Conservation (phyloP, 2,797 vertebrate species). For the Spondyliosoma cantharus region DNA sequence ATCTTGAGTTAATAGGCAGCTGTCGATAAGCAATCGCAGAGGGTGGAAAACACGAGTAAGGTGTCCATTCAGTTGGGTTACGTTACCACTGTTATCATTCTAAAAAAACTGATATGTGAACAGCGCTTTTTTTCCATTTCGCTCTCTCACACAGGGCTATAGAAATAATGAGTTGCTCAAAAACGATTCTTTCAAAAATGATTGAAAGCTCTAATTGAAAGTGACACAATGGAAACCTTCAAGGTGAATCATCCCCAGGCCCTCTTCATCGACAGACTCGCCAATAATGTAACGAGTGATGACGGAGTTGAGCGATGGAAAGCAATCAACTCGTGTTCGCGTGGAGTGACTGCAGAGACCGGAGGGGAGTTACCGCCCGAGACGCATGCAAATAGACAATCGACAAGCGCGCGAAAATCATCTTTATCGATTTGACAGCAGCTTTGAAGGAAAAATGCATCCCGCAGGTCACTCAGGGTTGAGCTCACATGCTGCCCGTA, state of each 20-base stretch:
- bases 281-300: slow-evolving; percentile 5
- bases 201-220: slow-evolving; percentile 3
- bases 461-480: too few relatives aligned
- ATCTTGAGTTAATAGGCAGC: slow-evolving; percentile 5
- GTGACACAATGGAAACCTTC: not conserved
- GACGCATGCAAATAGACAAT: too few relatives aligned
- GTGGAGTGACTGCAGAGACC: too few relatives aligned
- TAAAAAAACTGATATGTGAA: not conserved
- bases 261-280: not conserved
- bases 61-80: too few relatives aligned
- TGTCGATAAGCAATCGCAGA: slow-evolving; percentile 3
- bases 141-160: not conserved
- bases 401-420: too few relatives aligned
- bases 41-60: not conserved
- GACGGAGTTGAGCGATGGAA: not conserved
- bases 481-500: too few relatives aligned
- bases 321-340: too few relatives aligned
- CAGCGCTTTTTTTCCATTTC: not conserved
- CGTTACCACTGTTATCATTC: not conserved
- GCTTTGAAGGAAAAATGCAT: too few relatives aligned
- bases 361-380: too few relatives aligned
- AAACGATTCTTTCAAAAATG: not conserved
- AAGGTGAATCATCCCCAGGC: not conserved
- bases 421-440: too few relatives aligned
- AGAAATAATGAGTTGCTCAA: not conserved